phyloP scores from a whole-genome alignment of 1,140 invertebrate genomes.

The Conopomorpha cramerella region DNA sequence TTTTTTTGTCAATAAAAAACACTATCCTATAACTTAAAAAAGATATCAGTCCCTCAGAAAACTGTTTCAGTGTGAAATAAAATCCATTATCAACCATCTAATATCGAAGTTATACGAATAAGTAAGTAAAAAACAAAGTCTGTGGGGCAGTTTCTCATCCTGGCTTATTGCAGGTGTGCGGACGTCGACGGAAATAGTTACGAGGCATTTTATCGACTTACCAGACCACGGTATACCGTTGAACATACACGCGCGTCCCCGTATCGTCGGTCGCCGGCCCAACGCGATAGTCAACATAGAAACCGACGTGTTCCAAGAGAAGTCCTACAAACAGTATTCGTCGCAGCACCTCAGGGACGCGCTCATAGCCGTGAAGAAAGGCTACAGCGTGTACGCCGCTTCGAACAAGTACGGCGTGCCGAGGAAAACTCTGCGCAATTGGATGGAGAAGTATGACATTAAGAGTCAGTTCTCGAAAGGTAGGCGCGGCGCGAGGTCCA shows the following conservation, averaged over 20 bases:
- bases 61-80: no score
- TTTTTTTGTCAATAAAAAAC: conserved; percentile 4
- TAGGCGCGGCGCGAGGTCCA: conserved; percentile 28
- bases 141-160: conserved; percentile 49
- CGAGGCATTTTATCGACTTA: conserved; percentile 41
- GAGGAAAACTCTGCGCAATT: conserved; percentile 49
- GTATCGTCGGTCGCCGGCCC: conserved; percentile 32
- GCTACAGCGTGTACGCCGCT: conserved; percentile 50
- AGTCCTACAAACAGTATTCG: conserved; percentile 52
- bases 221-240: conserved; percentile 35
- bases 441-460: conserved; percentile 58
- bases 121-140: conserved; percentile 11
- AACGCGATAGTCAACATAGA: conserved; percentile 46
- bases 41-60: no score
- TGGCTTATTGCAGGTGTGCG: conserved; percentile 53
- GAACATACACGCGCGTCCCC: conserved; percentile 37
- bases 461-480: conserved; percentile 57
- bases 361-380: conserved; percentile 49
- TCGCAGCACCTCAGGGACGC: conserved; percentile 48
- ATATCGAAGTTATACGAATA: no score
- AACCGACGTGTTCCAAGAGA: conserved; percentile 50
- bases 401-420: conserved; percentile 54
- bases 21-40: background rate
- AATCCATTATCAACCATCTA: no score
- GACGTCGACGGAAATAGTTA: conserved; percentile 45